Evolutionary conservation across 2,888 invertebrate genomes (phyloP).

Genomic region (Drymonia ruficornis): DNA sequence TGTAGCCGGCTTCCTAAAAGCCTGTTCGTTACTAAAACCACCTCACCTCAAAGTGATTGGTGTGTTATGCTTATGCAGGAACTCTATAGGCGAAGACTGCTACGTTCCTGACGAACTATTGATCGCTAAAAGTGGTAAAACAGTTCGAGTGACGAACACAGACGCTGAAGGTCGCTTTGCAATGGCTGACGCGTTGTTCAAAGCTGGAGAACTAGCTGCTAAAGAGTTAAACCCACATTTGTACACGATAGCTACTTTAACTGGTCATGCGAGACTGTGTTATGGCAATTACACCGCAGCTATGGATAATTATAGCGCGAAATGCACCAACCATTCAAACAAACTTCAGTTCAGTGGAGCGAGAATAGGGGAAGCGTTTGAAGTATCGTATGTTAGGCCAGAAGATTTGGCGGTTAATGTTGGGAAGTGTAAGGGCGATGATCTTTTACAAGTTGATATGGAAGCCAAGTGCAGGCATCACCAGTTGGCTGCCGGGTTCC

Average conservation of each 20-base stretch:
- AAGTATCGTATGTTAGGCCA: constrained; percentile 88
- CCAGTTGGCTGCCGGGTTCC: constrained; percentile 84
- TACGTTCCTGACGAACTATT: constrained; percentile 95
- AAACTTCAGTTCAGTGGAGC: constrained; percentile 89
- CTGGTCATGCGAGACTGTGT: constrained; percentile 90
- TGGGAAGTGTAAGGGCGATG: constrained; percentile 91
- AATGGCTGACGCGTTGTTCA: constrained; percentile 92
- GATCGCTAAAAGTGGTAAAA: constrained; percentile 90
- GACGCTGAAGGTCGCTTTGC: constrained; percentile 96
- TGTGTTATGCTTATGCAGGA: constrained; percentile 92
- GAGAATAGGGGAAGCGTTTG: constrained; percentile 89
- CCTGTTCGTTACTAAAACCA: constrained; percentile 88
- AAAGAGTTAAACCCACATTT: constrained; percentile 91
- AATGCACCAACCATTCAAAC: constrained; percentile 81
- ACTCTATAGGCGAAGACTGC: constrained; percentile 92
- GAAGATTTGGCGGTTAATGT: constrained; percentile 88
- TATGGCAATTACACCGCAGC: constrained; percentile 89
- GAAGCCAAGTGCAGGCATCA: constrained; percentile 75
- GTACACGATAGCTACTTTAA: constrained; percentile 94
- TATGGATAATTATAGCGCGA: constrained; percentile 90
- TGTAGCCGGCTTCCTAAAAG: constrained; percentile 94
- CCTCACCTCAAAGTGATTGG: constrained; percentile 91
- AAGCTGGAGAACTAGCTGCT: constrained; percentile 78
- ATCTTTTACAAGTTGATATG: constrained; percentile 84
- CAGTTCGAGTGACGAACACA: constrained; percentile 94